Conservation (phyloP, 2,888 invertebrate genomes). For the Eilema sororculum region DNA sequence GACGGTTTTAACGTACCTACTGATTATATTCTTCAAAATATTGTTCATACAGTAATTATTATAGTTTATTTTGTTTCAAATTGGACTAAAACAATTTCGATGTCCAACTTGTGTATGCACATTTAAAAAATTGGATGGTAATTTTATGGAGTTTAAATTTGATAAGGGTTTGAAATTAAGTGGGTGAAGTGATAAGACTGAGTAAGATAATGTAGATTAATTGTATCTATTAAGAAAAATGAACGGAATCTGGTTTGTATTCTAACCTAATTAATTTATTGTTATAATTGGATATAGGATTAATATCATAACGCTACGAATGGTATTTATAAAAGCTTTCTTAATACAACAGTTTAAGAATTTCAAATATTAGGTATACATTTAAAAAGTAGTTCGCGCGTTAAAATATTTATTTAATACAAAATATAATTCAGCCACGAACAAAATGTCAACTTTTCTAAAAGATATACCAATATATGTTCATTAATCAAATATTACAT, state of each 20-base stretch:
- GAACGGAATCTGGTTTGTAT: background rate
- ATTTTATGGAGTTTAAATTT: background rate
- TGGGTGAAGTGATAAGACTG: background rate
- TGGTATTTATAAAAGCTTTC: too few relatives aligned
- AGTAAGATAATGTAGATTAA: background rate
- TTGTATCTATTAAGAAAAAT: background rate
- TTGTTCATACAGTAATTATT: conserved; percentile 17
- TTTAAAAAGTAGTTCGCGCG: too few relatives aligned
- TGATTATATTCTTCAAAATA: conserved; percentile 26
- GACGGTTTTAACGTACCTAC: conserved; percentile 36
- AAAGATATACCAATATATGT: background rate
- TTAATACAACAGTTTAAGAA: too few relatives aligned
- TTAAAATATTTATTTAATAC: too few relatives aligned
- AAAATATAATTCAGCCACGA: background rate
- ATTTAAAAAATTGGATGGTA: background rate
- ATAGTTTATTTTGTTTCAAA: background rate
- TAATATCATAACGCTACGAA: too few relatives aligned
- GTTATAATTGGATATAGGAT: too few relatives aligned
- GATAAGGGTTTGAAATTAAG: background rate
- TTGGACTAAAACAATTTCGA: background rate
- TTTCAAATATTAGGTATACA: too few relatives aligned
- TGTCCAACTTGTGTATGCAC: background rate
- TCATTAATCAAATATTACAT: background rate
- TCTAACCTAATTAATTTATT: background rate
- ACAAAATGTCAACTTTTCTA: background rate